Evolutionary conservation across 2,888 invertebrate genomes (phyloP), one percentile per base, ranked within the genome.

Genomic region (Hydroisotoma schaefferi): DNA sequence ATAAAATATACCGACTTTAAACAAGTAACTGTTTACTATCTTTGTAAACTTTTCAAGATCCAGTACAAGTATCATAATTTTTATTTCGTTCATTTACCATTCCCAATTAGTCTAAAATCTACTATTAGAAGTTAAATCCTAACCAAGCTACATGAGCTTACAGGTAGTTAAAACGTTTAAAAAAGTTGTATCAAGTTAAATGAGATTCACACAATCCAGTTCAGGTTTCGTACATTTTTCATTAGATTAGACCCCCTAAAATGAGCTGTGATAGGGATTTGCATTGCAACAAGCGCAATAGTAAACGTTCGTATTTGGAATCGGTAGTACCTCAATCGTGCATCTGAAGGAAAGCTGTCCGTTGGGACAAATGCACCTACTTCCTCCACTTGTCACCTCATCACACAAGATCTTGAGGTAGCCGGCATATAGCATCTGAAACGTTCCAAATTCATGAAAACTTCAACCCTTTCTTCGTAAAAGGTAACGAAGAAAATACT

Each of bases 281-380:
- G n/a, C 22, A 48, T 56, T 27, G 22, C 56, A 56, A 22, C 56
- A 56, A 12, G 38, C 23, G 12, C 56, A 56, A 48, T 48, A 56
- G 20, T 25, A 56, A 1, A 48, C 37, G 18, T 56, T 56, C 5
- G 5, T 22, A 33, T 25, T 25, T 25, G 33, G n/a, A 48, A 53
- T 29, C 8, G 56, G 56, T 1, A 48, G 5, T 8, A 56, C 26
- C 38, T n/a, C 10, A 23, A 56, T 10, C 1, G 47, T 46, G 12
- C 56, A 56, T 27, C 37, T 10, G 2, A 56, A 56, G 1, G 56
- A 25, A 2, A 27, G 22, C n/a, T 22, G 10, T 15, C 56, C 56
- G 27, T 56, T 25, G 2, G 37, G 48, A 27, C 56, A 56, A 37
- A 33, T 56, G n/a, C 56, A 56, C 3, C 48, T 22, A 22, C 26